These are phyloP conservation scores for Datnioides undecimradiatus DNA, from an alignment of 2,113 vertebrate species.

Conservation along the genomic window DNA sequence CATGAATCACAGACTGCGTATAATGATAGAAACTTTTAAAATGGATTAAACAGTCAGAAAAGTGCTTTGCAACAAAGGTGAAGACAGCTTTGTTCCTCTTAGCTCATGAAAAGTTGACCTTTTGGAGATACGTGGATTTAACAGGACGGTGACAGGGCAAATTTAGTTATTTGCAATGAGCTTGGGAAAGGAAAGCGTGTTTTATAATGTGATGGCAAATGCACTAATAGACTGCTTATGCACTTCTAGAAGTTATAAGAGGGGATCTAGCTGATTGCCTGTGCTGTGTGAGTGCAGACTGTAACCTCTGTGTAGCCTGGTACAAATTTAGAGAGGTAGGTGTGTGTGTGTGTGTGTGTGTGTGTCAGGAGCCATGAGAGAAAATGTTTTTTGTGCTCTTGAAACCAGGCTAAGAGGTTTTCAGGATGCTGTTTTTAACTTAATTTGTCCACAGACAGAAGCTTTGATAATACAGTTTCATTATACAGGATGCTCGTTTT, in stretches of 20 bases:
- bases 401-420: conserved; percentile 19
- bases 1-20: too few species aligned
- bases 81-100: neutral
- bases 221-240: conserved; percentile 23
- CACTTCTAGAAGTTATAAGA: neutral
- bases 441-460: neutral
- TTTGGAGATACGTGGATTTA: neutral
- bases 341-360: neutral
- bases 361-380: neutral
- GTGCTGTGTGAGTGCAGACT: neutral
- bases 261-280: conserved; percentile 22
- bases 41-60: neutral
- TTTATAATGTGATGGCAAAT: neutral
- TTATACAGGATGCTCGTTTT: neutral
- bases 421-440: conserved; percentile 13
- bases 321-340: conserved; percentile 5
- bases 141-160: neutral
- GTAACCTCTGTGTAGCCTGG: conserved; percentile 6
- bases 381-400: conserved; percentile 16
- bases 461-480: conserved; percentile 19
- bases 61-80: neutral
- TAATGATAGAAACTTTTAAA: too few species aligned
- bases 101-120: neutral
- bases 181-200: neutral
- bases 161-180: neutral